Base-by-base conservation (phyloP, 2,888 invertebrate species). In the Calephelis perditalis region DNA sequence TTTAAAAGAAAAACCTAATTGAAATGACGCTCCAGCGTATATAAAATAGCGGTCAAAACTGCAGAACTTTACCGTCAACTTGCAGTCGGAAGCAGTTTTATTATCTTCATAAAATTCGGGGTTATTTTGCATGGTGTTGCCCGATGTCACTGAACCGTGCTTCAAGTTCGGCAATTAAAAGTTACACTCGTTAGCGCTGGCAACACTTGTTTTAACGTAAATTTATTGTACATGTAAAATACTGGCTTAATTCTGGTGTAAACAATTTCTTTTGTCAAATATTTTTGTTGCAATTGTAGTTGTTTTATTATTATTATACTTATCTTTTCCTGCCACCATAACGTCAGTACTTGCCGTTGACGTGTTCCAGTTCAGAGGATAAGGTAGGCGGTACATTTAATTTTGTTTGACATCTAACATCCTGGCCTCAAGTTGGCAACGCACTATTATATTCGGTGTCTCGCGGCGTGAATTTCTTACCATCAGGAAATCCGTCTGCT, bases 101-200 rank as follows among this genome's bases (percentile, higher is more conserved):
- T 81, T 81, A 77, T 79, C 74, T 74, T 74, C 72, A 76, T 78
- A 76, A 79, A 79, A 78, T 12, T 56, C 40, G 12, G 35, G 26
- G 52, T 52, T 59, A 78, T 78, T 78, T 76, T 70, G 70, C 71
- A 70, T 71, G 74, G 74, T 74, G 73, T 77, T 81, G 74, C 75
- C 74, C 68, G 52, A 52, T 35, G 71, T 77, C 60, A 7, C 44
- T 44, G 57, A 44, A 55, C 56, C 40, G 54, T 15, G 56, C 56
- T 46, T 47, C 77, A 82, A 84, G 82, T 84, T 85, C 71, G 77
- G 80, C 84, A 85, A 86, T 86, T 85, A 86, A 84, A 86, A 85
- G 77, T 86, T 82, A 70, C 55, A 43, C 67, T 63, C 60, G 64
- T 67, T 64, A 65, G 60, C 62, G 61, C 66, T 66, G 63, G 69